These are phyloP conservation scores for Colinus virginianus DNA, from an alignment of 2,113 vertebrate genomes.

Conservation along the genomic window DNA sequence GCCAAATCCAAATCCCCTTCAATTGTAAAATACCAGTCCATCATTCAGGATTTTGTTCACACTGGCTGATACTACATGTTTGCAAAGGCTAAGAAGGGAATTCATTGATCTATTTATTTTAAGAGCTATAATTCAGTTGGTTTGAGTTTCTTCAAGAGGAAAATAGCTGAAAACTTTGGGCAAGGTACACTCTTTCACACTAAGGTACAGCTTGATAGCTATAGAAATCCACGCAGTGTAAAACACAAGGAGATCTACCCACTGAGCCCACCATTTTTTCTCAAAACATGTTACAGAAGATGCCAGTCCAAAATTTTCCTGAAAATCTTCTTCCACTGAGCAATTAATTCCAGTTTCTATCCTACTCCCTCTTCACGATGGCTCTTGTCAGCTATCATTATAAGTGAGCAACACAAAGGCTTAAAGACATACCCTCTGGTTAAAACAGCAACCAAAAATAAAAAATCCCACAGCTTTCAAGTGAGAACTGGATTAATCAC, in stretches of 20 bases:
- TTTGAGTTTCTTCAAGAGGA: not conserved
- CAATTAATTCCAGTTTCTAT: slow-evolving; percentile 24
- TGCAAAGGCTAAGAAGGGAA: not conserved
- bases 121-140: not conserved
- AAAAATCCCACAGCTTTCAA: slow-evolving; percentile 64
- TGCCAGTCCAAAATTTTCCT: not conserved
- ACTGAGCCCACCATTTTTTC: not conserved
- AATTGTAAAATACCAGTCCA: not conserved
- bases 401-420: slow-evolving; percentile 66
- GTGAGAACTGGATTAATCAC: slow-evolving; percentile 73
- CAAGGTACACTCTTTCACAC: not conserved
- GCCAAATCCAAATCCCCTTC: not conserved
- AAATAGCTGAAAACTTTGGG: fast-evolving
- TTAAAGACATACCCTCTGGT: slow-evolving; percentile 72
- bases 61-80: not conserved
- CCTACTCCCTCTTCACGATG: slow-evolving; percentile 21
- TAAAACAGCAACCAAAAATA: slow-evolving; percentile 17
- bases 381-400: slow-evolving; percentile 71
- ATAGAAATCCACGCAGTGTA: not conserved
- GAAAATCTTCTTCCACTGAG: not conserved
- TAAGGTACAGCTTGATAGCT: not conserved
- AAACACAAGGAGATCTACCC: not conserved
- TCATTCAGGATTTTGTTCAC: not conserved
- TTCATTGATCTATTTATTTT: not conserved
- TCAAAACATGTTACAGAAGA: not conserved